Conservation (phyloP, 2,888 invertebrate genomes). For the Hyposoter dolosus region DNA sequence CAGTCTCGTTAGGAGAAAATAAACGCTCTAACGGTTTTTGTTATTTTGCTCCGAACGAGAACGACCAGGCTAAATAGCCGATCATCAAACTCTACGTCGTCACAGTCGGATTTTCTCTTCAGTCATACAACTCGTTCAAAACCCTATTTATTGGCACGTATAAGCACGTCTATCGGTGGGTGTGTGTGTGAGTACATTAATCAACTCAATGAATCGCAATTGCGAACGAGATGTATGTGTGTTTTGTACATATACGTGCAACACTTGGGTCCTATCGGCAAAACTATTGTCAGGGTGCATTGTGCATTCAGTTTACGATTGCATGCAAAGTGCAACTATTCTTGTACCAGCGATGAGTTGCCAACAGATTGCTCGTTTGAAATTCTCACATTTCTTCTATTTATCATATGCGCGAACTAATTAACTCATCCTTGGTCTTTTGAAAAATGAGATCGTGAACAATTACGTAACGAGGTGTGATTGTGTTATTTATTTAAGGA, state of each 20-base stretch:
- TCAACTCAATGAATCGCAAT: constrained; percentile 68
- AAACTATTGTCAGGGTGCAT: constrained; percentile 15
- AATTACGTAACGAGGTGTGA: not conserved
- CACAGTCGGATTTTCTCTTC: constrained; percentile 8
- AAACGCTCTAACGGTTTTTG: not conserved
- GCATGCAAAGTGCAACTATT: constrained; percentile 14
- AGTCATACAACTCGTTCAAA: constrained; percentile 9
- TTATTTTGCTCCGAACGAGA: not conserved
- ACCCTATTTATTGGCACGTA: constrained; percentile 1
- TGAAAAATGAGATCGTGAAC: not conserved
- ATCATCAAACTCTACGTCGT: constrained; percentile 1
- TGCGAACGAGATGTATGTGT: constrained; percentile 52
- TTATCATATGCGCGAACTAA: not conserved
- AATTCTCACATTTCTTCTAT: not conserved
- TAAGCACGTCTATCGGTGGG: not conserved
- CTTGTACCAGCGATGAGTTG: not conserved
- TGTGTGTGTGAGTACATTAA: constrained; percentile 57
- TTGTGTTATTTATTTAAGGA: not conserved
- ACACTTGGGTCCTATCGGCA: constrained; percentile 28
- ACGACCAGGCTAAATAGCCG: not conserved
- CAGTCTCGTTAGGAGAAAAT: not conserved
- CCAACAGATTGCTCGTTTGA: not conserved
- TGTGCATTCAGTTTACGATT: constrained; percentile 24
- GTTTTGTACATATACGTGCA: constrained; percentile 6
- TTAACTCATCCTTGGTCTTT: not conserved